Conservation (phyloP, 2,797 vertebrate species). For the Coilia nasus region DNA sequence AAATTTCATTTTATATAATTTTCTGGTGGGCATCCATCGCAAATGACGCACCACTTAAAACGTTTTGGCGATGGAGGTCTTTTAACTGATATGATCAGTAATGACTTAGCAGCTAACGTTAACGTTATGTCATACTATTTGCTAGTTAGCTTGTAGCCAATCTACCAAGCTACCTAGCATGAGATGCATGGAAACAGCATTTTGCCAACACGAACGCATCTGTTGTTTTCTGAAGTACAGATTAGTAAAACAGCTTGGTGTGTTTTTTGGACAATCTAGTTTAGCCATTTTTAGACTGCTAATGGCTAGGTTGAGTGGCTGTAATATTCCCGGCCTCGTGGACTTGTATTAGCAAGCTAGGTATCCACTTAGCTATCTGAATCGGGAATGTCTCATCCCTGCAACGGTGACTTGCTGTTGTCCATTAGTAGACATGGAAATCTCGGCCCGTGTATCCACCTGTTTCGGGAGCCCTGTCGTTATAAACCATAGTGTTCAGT, state of each 20-base stretch:
- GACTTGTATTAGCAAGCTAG: constrained; percentile 8
- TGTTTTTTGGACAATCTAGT: not conserved
- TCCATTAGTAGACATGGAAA: not conserved
- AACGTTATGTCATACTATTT: not conserved
- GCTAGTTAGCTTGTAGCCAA: not conserved
- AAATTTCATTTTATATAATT: not conserved
- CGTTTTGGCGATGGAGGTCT: not conserved
- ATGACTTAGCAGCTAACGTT: not conserved
- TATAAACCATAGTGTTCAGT: not conserved
- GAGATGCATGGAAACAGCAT: not conserved
- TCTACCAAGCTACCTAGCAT: not conserved
- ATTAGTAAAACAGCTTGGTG: not conserved
- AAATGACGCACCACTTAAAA: not conserved
- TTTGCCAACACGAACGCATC: not conserved
- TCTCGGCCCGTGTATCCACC: too few relatives aligned
- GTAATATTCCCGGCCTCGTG: constrained; percentile 6
- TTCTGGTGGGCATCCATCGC: not conserved
- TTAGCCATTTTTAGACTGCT: not conserved
- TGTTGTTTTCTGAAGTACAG: not conserved
- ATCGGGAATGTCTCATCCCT: not conserved
- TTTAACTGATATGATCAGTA: not conserved
- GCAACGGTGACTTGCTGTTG: not conserved
- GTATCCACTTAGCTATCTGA: not conserved
- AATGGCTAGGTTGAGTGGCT: not conserved
- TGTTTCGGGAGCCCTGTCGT: not conserved